Evolutionary conservation across 1,140 invertebrate genomes (phyloP), one percentile per base, ranked within the genome.

Genomic region (Papilio dardanus): DNA sequence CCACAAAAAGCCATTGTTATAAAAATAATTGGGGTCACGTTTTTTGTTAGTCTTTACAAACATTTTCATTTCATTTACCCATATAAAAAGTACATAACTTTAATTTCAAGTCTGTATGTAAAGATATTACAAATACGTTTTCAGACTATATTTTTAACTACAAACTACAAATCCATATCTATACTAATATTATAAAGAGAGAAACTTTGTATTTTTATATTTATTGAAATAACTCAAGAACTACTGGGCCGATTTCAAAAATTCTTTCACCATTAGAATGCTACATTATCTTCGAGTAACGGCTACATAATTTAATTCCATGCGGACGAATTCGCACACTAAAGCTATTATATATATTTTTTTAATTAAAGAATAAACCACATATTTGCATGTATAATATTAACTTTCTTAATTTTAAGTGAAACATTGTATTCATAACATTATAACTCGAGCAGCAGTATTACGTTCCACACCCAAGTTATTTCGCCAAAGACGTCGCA

Each of bases 1-100:
- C 86, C 82, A 87, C 42, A 82, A 86, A 88, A 79, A 84, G 79
- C 83, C 82, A 88, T 91, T 91, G 89, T 90, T 88, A 83, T 83
- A 87, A 89, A 90, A 90, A 88, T 88, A 90, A 91, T 91, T 92
- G 87, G 83, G 84, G 84, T 89, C 84, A 81, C 81, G 77, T 78
- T 84, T 62, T 79, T 80, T 81, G 83, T 87, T 81, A 82, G 76
- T 83, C 81, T 78, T 79, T 71, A 28, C 28, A 71, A 71, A 54
- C 69, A 71, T 71, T 46, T 71, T 50, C 69, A 71, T 46, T 71
- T 46, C 16, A 31, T 50, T 46, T 71, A 50, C 42, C 24, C 21
- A 30, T 30, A 71, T 24, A 50, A 62, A 62, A 62, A 4, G 54
- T 62, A 62, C 21, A 10, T 58, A 28, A 62, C 24, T 62, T 30